These are phyloP conservation scores for Podarcis siculus DNA, from an alignment of 2,797 vertebrate species.

Conservation along the genomic window DNA sequence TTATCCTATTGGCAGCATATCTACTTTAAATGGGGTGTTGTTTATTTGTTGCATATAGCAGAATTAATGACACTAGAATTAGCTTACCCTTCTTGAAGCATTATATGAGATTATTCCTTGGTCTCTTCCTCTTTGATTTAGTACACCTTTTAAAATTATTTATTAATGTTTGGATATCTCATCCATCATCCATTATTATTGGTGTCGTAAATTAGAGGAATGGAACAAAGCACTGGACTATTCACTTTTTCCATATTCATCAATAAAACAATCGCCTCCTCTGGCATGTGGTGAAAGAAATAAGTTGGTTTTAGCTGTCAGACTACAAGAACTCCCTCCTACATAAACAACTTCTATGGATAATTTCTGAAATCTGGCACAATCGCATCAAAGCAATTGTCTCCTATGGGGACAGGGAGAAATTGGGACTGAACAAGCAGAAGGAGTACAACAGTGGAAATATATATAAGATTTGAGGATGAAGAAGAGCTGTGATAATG, in stretches of 20 bases:
- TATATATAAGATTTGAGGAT: background rate
- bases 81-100: slow-evolving; percentile 69
- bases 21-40: slow-evolving; percentile 47
- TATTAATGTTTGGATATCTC: slow-evolving; percentile 76
- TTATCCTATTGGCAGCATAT: slow-evolving; percentile 19
- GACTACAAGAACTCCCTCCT: background rate
- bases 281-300: slow-evolving; percentile 41
- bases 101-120: slow-evolving; percentile 69
- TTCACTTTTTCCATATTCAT: slow-evolving; percentile 64
- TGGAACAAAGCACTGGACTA: slow-evolving; percentile 74
- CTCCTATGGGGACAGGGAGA: background rate
- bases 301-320: slow-evolving; percentile 45
- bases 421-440: slow-evolving; percentile 2
- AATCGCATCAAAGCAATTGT: slow-evolving; percentile 15
- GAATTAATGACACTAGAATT: slow-evolving; percentile 71
- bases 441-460: background rate
- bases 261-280: slow-evolving; percentile 62
- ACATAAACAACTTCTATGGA: slow-evolving; percentile 32
- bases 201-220: slow-evolving; percentile 71
- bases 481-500: background rate
- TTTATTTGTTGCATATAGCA: slow-evolving; percentile 64
- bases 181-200: slow-evolving; percentile 75
- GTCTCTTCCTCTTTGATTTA: slow-evolving; percentile 74
- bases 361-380: slow-evolving; percentile 19
- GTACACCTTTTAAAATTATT: slow-evolving; percentile 74